Evolutionary conservation across 2,888 invertebrate species (phyloP), one percentile per base, ranked within the genome.

Genomic region (Abrostola tripartita): DNA sequence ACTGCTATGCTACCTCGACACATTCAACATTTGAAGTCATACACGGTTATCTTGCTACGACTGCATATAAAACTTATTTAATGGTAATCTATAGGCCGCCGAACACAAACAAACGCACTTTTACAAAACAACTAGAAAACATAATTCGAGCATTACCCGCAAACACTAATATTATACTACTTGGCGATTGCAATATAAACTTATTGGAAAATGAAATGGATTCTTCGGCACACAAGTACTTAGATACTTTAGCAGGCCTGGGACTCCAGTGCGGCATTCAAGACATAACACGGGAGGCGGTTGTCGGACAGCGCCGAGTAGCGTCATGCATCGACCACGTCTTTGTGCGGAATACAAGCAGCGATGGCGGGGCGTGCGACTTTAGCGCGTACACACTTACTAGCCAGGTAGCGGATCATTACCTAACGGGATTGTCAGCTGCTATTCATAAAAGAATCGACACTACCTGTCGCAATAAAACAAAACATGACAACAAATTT

Each of bases 291-390:
- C 36, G 54, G 9, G 54, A 55, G 54, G 54, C 37, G 9, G 37
- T 55, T 5, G 6, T n/a, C 8, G 54, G 12, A 1, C 36, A 55
- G 12, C 44, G 37, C 6, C 44, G 44, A 44, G 54, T 55, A 12
- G 12, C 44, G 44, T 44, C 54, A 1, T 55, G 54, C 44, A 55
- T 55, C 44, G 54, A 55, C 12, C 54, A 55, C 37, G 44, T 55
- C 37, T 55, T 55, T 12, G 7, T 55, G 12, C 54, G 52, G 5
- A 51, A 10, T 51, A 37, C 6, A 2, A 37, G 37, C n/a, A n/a
- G n/a, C n/a, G n/a, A n/a, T 37, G 51, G 51, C 51, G 37, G 51
- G n/a, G 52, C 40, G 40, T 40, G 24, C 41, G 40, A 52, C n/a
- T n/a, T n/a, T n/a, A n/a, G n/a, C n/a, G n/a, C 41, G 7, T 40